Conservation (phyloP, 2,113 vertebrate genomes). For the Tichodroma muraria region DNA sequence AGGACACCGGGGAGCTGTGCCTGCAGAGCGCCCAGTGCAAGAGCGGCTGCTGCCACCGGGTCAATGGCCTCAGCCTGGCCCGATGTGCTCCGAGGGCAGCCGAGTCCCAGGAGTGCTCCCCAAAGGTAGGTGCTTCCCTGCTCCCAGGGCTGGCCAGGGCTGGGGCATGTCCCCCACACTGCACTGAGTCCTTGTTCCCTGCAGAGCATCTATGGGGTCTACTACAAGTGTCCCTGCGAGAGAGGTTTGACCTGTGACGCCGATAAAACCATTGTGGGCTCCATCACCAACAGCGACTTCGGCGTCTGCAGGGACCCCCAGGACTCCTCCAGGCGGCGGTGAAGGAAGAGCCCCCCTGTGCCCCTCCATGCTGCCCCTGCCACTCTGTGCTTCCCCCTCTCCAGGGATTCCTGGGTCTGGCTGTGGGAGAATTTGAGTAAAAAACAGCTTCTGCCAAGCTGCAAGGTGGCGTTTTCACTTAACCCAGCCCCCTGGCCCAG, state of each 20-base stretch:
- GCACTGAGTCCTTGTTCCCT: neutral
- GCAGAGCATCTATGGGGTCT: constrained; percentile 69
- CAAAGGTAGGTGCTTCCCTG: constrained; percentile 16
- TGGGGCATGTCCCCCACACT: fast-evolving
- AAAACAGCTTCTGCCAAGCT: neutral
- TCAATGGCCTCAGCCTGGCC: constrained; percentile 25
- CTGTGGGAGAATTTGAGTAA: neutral
- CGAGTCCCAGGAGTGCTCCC: constrained; percentile 70
- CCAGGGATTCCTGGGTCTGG: neutral
- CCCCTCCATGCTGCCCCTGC: neutral
- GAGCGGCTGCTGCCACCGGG: constrained; percentile 68
- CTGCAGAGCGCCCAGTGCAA: constrained; percentile 71
- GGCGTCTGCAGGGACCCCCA: constrained; percentile 67
- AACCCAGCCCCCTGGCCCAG: fast-evolving
- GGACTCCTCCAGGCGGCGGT: fast-evolving
- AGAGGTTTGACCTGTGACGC: constrained; percentile 67
- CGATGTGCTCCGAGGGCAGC: constrained; percentile 60
- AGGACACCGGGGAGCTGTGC: constrained; percentile 74
- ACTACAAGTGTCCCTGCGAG: constrained; percentile 81
- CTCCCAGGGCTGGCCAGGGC: fast-evolving
- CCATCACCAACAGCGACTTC: constrained; percentile 74
- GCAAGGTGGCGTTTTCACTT: fast-evolving
- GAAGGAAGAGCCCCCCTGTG: neutral
- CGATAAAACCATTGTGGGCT: constrained; percentile 65
- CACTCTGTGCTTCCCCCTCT: neutral